These are phyloP conservation scores for Hydropotes inermis DNA, from an alignment of 2,113 vertebrate species.

Conservation along the genomic window DNA sequence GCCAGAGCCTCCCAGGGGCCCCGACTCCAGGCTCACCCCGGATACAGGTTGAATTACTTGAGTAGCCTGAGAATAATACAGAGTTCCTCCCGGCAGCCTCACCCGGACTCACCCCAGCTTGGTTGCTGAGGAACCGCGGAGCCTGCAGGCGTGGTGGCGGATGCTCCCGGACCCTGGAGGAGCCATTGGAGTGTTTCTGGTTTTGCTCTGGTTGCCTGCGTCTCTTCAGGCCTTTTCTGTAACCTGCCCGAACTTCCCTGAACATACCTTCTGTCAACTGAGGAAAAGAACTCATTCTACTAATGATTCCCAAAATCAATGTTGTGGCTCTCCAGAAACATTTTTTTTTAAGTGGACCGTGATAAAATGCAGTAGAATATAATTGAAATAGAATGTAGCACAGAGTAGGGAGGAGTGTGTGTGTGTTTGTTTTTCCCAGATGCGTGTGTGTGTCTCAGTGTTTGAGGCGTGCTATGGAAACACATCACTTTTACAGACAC, in stretches of 20 bases:
- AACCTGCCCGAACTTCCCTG: neutral
- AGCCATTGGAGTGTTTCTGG: neutral
- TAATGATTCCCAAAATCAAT: neutral
- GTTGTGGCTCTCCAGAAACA: neutral
- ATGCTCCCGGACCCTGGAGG: rapidly evolving
- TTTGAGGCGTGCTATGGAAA: neutral
- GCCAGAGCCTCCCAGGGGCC: rapidly evolving
- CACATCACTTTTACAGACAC: neutral
- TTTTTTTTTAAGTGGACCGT: neutral
- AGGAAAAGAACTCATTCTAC: neutral
- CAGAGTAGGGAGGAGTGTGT: neutral
- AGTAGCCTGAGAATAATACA: neutral
- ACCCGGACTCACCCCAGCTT: rapidly evolving
- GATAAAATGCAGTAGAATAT: neutral
- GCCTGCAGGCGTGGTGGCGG: rapidly evolving
- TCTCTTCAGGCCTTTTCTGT: neutral
- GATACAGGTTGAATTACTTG: neutral
- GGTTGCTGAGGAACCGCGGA: neutral
- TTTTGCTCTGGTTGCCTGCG: neutral
- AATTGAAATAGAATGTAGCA: neutral
- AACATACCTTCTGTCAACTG: neutral
- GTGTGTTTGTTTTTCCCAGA: neutral
- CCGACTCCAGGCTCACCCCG: neutral
- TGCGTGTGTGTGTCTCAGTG: neutral
- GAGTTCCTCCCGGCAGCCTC: neutral